Conservation (phyloP, 2,888 invertebrate species). For the Nipponacmea schrenckii region DNA sequence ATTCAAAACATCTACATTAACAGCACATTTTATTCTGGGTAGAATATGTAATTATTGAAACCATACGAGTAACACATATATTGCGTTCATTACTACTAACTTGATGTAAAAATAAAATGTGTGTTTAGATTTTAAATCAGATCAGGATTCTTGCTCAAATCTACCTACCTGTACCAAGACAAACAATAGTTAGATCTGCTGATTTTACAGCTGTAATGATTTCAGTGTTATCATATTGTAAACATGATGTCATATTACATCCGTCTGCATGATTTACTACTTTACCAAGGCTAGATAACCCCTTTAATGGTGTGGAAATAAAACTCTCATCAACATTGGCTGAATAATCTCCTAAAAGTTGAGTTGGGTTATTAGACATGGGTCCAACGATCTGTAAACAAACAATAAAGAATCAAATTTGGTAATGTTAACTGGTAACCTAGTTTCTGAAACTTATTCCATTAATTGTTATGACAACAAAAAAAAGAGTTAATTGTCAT, state of each 20-base stretch:
- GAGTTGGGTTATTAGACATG: conserved; percentile 54
- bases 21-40: no score
- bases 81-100: no score
- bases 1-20: no score
- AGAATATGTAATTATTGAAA: no score
- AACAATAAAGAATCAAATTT: background rate
- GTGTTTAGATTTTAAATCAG: no score
- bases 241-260: conserved; percentile 46
- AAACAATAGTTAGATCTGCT: conserved; percentile 52
- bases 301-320: conserved; percentile 46
- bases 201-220: conserved; percentile 42
- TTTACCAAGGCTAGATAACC: conserved; percentile 39
- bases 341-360: conserved; percentile 59
- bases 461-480: no score
- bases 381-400: conserved; percentile 60
- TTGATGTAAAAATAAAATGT: no score
- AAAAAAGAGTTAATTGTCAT: no score
- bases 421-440: no score
- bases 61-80: no score
- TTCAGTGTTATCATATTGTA: conserved; percentile 36
- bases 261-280: conserved; percentile 45
- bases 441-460: no score
- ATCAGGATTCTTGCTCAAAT: no score
- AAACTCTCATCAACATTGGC: conserved; percentile 41
- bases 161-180: conserved; percentile 56